phyloP scores from a whole-genome alignment of 2,888 invertebrate species.

The Cantharis nigra region DNA sequence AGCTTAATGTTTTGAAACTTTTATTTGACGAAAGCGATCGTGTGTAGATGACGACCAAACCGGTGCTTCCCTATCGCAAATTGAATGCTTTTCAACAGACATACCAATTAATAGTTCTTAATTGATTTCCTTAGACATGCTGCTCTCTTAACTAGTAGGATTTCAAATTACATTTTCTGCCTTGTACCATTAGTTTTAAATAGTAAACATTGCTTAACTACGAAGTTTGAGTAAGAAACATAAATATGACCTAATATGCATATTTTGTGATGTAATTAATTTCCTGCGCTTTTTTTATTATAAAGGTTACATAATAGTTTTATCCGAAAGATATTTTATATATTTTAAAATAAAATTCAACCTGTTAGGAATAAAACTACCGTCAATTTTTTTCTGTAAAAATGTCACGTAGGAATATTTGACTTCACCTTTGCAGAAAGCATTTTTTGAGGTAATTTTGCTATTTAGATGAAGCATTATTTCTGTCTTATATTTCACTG shows the following conservation, averaged over 20 bases:
- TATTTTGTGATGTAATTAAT: background rate
- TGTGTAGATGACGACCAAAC: background rate
- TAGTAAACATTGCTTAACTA: background rate
- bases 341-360: background rate
- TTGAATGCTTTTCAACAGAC: conserved; percentile 2
- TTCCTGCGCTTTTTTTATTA: no score
- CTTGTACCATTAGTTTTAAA: background rate
- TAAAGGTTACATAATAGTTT: no score
- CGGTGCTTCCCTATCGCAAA: background rate
- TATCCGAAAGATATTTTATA: background rate
- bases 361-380: background rate
- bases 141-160: background rate
- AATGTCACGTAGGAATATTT: background rate
- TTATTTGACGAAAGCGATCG: background rate
- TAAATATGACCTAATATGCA: background rate
- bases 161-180: background rate
- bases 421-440: background rate
- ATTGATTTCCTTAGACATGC: conserved; percentile 4
- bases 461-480: background rate
- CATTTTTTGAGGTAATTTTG: background rate
- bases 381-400: background rate
- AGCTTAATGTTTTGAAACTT: background rate
- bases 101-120: conserved; percentile 6
- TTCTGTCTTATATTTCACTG: background rate
- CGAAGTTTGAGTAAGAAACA: background rate